Evolutionary conservation across 2,888 invertebrate species (phyloP).

Genomic region (Nemoura dubitans): DNA sequence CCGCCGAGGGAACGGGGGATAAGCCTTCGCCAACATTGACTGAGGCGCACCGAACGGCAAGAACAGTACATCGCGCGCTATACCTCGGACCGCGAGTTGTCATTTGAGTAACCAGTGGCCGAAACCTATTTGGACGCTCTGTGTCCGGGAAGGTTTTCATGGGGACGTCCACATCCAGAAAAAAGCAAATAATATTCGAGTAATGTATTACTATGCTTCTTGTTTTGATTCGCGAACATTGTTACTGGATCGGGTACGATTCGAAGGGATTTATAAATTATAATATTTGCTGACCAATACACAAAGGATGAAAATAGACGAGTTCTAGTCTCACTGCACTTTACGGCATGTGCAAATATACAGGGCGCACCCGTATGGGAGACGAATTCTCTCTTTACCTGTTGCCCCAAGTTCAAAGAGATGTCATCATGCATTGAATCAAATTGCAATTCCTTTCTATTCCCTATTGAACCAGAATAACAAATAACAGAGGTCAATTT

Average conservation of each 20-base stretch:
- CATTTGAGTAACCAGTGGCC: slow-evolving; percentile 34
- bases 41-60: slow-evolving; percentile 5
- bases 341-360: background rate
- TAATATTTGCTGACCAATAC: background rate
- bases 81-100: background rate
- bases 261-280: background rate
- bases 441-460: background rate
- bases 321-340: background rate
- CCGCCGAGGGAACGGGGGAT: slow-evolving; percentile 13
- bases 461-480: background rate
- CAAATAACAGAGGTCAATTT: background rate
- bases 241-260: background rate
- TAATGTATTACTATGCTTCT: no score
- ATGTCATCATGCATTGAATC: background rate
- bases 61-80: background rate
- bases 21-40: slow-evolving; percentile 45
- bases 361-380: background rate
- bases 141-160: background rate
- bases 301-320: background rate
- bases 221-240: no score
- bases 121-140: background rate
- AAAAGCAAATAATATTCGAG: no score
- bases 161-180: background rate
- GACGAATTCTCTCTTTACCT: slow-evolving; percentile 22
- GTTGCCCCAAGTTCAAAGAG: background rate